Base-by-base conservation (phyloP, 2,113 vertebrate species). In the Oryzias curvinotus region DNA sequence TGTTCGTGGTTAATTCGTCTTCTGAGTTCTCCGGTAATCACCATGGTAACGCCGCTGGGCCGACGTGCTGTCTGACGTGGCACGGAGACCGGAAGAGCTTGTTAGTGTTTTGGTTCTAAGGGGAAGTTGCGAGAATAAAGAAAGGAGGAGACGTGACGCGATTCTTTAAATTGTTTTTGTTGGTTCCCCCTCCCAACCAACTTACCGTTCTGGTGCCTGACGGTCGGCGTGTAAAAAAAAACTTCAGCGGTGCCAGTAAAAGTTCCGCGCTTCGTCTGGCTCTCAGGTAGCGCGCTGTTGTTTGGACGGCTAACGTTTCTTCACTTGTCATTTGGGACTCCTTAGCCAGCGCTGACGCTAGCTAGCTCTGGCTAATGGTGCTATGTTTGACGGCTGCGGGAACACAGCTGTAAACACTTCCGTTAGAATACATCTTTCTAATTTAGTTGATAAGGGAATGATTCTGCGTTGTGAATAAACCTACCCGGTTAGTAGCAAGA, bases 21-120 rank as follows among this genome's bases (percentile, higher is more conserved):
- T 12, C 10, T 36, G 36, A 3, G 36, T 36, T 10, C 2, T 36
- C 36, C 36, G 10, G 8, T 36, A 8, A 36, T 36, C 36, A 36
- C 36, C 36, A 36, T 36, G 36, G 36, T 13, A 36, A 36, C 36
- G 36, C 7, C 36, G 36, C 46, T 59, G 43, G 28, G 64, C 28
- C 62, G 53, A 48, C 85, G 82, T 55, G 52, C 59, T 2, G 70
- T 52, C 73, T 89, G 90, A 92, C 91, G 89, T 91, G 85, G 84
- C 85, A 65, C 54, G 81, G 49, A 48, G 82, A 86, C 85, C 90
- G 92, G 92, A 91, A 92, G 88, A 78, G 73, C 57, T 79, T 86
- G 88, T 88, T 86, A 91, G 90, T 92, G 91, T 93, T 93, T 93
- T 92, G 92, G 88, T 93, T 92, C 87, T 83, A 73, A 90, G 85